Percentiles rank a stretch among this genome's conserved stretches.
phyloP scores from a whole-genome alignment of 2,797 vertebrate species.

The Epinephelus malabaricus region DNA sequence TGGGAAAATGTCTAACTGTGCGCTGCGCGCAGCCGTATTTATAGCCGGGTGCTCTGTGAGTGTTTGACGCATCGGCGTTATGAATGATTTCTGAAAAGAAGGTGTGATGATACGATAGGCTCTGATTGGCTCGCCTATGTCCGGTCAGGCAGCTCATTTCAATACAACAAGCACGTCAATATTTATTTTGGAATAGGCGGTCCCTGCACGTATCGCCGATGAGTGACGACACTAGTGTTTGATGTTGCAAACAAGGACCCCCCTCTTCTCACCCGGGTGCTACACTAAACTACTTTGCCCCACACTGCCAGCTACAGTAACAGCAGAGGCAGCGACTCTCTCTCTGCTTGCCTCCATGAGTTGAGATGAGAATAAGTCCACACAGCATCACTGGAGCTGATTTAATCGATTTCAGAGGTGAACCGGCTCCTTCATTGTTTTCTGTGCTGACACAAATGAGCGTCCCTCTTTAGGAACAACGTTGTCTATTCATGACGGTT shows the following conservation, averaged over 20 bases:
- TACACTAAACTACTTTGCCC: constrained; percentile 33
- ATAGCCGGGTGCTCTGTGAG: constrained; percentile 81
- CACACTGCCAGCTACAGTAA: not conserved
- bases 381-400: not conserved
- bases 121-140: constrained; percentile 82
- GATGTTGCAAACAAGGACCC: constrained; percentile 74
- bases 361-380: constrained; percentile 23
- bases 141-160: constrained; percentile 79
- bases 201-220: constrained; percentile 58
- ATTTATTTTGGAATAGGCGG: constrained; percentile 83
- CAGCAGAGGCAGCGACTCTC: not conserved
- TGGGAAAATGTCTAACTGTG: constrained; percentile 78
- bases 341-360: not conserved
- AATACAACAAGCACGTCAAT: constrained; percentile 83
- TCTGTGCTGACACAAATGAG: constrained; percentile 23
- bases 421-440: constrained; percentile 16
- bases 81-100: constrained; percentile 89
- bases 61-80: constrained; percentile 88
- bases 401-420: constrained; percentile 9
- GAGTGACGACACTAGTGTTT: constrained; percentile 78
- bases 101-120: constrained; percentile 83
- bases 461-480: constrained; percentile 43
- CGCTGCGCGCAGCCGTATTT: constrained; percentile 83
- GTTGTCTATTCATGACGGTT: constrained; percentile 51
- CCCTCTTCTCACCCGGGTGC: constrained; percentile 57